Evolutionary conservation across 2,888 invertebrate genomes (phyloP).

Genomic region (Julus scanicus): DNA sequence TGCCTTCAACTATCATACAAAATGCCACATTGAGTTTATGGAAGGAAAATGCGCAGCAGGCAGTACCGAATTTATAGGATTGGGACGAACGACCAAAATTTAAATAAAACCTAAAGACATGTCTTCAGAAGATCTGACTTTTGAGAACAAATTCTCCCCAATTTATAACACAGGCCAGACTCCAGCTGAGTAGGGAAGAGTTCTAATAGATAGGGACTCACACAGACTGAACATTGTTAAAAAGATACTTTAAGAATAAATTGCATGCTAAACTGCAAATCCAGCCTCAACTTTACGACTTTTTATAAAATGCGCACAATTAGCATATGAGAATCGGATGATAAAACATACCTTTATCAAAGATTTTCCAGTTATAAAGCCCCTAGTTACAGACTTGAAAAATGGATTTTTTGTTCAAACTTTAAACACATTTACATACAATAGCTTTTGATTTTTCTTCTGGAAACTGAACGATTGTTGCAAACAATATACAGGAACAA

Average conservation of each 20-base stretch:
- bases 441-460: too few relatives aligned
- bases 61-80: not conserved
- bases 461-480: too few relatives aligned
- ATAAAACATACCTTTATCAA: too few relatives aligned
- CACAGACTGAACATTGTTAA: not conserved
- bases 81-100: conserved; percentile 42
- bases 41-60: conserved; percentile 28
- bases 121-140: not conserved
- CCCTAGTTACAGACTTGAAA: too few relatives aligned
- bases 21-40: conserved; percentile 32
- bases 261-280: not conserved
- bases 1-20: conserved; percentile 12
- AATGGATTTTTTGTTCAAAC: too few relatives aligned
- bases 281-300: too few relatives aligned
- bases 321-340: not conserved
- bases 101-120: not conserved
- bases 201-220: not conserved
- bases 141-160: not conserved
- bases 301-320: not conserved
- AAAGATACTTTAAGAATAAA: not conserved
- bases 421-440: too few relatives aligned
- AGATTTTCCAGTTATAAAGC: too few relatives aligned
- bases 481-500: too few relatives aligned
- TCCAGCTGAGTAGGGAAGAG: not conserved
- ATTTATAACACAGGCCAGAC: not conserved